Evolutionary conservation across 2,113 vertebrate species (phyloP).

Genomic region (Carassius auratus): DNA sequence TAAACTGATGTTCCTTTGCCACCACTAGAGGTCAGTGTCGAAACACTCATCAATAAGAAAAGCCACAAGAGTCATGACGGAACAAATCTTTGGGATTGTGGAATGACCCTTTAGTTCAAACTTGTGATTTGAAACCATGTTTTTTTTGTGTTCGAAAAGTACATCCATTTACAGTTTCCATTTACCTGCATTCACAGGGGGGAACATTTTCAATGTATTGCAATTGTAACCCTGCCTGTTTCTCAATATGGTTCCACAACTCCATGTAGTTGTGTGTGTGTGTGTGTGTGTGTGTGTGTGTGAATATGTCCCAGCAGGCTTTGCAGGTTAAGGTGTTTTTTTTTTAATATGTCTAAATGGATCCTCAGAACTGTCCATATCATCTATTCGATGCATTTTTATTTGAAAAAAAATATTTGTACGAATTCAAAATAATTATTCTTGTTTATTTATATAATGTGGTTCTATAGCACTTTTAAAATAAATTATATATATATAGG

Average conservation of each 20-base stretch:
- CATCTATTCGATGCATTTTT: not conserved
- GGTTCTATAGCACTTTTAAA: no score
- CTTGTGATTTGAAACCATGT: not conserved
- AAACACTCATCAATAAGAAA: not conserved
- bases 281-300: no score
- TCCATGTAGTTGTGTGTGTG: not conserved
- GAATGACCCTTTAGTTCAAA: not conserved
- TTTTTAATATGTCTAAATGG: not conserved
- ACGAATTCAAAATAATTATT: no score
- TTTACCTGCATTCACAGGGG: not conserved
- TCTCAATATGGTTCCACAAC: not conserved
- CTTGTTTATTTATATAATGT: no score
- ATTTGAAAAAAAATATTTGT: no score
- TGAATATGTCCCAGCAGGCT: not conserved
- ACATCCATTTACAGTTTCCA: not conserved
- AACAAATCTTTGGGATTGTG: not conserved
- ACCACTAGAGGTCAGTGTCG: constrained; percentile 16
- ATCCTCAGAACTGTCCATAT: not conserved
- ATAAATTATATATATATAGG: no score
- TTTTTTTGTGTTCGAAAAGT: not conserved
- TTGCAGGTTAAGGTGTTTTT: not conserved
- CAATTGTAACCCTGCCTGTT: not conserved
- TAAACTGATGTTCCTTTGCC: not conserved
- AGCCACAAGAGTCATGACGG: not conserved
- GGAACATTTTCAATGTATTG: not conserved